Conservation (phyloP, 2,888 invertebrate genomes). For the Pandemis heparana region DNA sequence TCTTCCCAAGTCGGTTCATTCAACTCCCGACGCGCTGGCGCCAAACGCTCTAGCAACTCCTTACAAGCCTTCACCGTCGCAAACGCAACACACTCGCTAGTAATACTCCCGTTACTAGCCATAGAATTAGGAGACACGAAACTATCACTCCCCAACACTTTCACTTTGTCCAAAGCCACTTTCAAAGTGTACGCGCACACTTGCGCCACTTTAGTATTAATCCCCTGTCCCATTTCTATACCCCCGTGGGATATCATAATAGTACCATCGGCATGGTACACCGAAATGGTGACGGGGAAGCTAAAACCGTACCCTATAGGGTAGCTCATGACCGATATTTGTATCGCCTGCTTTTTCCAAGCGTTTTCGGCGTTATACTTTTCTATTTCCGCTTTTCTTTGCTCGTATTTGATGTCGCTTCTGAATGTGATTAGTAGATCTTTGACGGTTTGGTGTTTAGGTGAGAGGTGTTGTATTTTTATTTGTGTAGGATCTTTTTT, state of each 20-base stretch:
- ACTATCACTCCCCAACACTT: conserved; percentile 88
- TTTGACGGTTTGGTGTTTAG: conserved; percentile 61
- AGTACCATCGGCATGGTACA: conserved; percentile 89
- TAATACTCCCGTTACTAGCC: conserved; percentile 89
- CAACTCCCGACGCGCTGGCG: conserved; percentile 69
- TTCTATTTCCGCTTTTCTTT: conserved; percentile 78
- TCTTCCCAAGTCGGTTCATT: conserved; percentile 81
- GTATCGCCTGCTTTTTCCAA: conserved; percentile 90
- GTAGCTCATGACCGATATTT: conserved; percentile 88
- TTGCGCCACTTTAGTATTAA: conserved; percentile 89
- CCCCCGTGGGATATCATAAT: conserved; percentile 89
- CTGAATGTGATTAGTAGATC: conserved; percentile 86
- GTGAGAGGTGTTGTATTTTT: conserved; percentile 80
- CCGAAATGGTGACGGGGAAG: conserved; percentile 86
- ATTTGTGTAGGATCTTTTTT: conserved; percentile 87
- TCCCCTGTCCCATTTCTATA: conserved; percentile 91
- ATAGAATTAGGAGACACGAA: conserved; percentile 88
- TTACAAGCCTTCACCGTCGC: conserved; percentile 84
- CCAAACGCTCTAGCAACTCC: conserved; percentile 74
- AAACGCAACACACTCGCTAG: conserved; percentile 89
- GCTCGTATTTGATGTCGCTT: conserved; percentile 83
- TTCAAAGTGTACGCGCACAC: conserved; percentile 89
- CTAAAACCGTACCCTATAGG: conserved; percentile 82
- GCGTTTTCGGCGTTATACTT: conserved; percentile 88
- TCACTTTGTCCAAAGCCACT: conserved; percentile 85